phyloP scores from a whole-genome alignment of 2,113 vertebrate species.

The Connochaetes taurinus region DNA sequence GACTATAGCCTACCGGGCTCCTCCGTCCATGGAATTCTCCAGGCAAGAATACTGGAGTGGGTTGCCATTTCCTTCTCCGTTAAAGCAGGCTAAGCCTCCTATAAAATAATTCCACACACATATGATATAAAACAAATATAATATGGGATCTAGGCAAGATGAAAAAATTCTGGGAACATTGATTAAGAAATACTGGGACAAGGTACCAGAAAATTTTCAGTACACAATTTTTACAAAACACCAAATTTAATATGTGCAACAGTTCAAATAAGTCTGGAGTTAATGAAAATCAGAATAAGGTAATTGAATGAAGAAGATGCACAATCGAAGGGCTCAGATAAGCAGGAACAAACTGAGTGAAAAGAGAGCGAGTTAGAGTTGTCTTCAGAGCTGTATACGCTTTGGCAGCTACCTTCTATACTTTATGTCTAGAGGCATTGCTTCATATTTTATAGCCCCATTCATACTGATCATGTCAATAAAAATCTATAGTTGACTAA shows the following conservation, averaged over 20 bases:
- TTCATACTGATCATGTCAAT: background rate
- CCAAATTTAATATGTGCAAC: background rate
- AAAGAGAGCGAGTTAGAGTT: background rate
- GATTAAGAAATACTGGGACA: background rate
- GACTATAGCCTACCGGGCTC: no score
- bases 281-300: background rate
- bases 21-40: no score
- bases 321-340: background rate
- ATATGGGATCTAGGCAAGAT: background rate
- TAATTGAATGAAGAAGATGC: background rate
- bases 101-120: background rate
- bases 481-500: background rate
- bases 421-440: background rate
- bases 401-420: rapidly evolving
- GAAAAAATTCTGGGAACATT: background rate
- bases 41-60: no score
- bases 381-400: rapidly evolving
- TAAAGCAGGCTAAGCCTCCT: background rate
- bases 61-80: no score
- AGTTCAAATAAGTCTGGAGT: background rate
- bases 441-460: background rate
- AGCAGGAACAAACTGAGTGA: rapidly evolving
- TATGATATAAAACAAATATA: background rate
- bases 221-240: background rate
- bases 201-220: background rate